phyloP scores from a whole-genome alignment of 2,113 vertebrate species.

The Miniopterus natalensis region DNA sequence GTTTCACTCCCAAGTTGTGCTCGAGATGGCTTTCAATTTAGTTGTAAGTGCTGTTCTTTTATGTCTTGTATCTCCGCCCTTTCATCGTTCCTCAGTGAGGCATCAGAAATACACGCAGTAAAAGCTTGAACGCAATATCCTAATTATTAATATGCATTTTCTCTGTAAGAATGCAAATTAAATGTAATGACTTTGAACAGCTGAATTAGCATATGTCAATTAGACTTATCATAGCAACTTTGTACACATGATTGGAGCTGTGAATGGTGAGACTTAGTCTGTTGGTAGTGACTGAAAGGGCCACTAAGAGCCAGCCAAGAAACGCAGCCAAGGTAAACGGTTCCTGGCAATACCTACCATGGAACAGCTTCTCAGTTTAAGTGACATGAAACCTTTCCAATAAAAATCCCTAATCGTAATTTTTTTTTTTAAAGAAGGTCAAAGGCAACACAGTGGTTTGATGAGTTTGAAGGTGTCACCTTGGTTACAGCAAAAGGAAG shows the following conservation, averaged over 20 bases:
- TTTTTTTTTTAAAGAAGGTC: not conserved
- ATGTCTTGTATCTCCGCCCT: not conserved
- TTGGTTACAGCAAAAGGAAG: conserved; percentile 20
- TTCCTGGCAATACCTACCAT: not conserved
- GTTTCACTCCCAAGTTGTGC: not conserved
- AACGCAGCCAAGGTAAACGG: not conserved
- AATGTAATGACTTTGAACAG: conserved; percentile 15
- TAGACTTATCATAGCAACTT: conserved; percentile 45
- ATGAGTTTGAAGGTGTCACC: conserved; percentile 42
- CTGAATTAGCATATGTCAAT: conserved; percentile 28
- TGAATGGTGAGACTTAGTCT: not conserved
- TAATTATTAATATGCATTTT: conserved; percentile 56
- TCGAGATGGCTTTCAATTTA: conserved; percentile 30
- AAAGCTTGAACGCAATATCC: not conserved
- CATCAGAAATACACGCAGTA: conserved; percentile 45
- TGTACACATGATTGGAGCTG: not conserved
- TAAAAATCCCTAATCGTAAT: not conserved
- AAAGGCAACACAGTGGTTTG: not conserved
- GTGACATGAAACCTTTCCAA: not conserved
- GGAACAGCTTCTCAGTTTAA: too few species aligned
- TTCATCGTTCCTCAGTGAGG: not conserved
- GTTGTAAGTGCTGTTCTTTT: not conserved
- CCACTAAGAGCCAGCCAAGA: not conserved
- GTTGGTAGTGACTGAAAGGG: not conserved
- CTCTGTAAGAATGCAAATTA: conserved; percentile 42